A percentile compares a stretch with the other conserved stretches of the same genome.
Conservation (phyloP, 2,888 invertebrate genomes). For the Eupithecia inturbata region DNA sequence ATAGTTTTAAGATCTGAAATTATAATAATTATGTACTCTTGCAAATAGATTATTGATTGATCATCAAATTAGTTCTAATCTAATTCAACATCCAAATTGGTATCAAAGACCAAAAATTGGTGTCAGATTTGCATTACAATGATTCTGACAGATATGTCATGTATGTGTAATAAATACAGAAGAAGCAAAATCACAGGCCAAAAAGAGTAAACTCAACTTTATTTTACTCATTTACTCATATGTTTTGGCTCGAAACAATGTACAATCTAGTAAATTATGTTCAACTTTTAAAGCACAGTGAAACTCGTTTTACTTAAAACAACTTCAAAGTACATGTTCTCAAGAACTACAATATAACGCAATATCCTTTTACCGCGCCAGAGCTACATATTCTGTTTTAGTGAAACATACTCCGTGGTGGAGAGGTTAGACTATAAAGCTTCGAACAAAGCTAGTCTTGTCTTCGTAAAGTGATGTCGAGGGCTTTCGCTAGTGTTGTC, state of each 20-base stretch:
- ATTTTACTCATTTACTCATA: neutral
- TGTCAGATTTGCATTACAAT: neutral
- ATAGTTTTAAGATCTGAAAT: no score
- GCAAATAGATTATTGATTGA: neutral
- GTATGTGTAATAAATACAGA: no score
- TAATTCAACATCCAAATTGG: neutral
- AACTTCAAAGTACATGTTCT: slow-evolving; percentile 9
- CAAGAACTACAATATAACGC: neutral
- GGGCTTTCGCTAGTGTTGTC: neutral
- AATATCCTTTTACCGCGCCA: slow-evolving; percentile 1
- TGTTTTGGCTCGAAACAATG: slow-evolving; percentile 1
- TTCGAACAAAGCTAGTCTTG: slow-evolving; percentile 32
- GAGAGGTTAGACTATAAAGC: slow-evolving; percentile 25
- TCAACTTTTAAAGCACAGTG: neutral
- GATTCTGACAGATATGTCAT: neutral
- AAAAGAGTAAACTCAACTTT: neutral
- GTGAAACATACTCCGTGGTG: slow-evolving; percentile 13
- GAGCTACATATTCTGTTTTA: slow-evolving; percentile 3
- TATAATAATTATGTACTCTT: neutral
- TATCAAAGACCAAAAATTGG: neutral
- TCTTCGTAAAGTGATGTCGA: slow-evolving; percentile 22
- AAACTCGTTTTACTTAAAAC: slow-evolving; percentile 6
- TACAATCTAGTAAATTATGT: slow-evolving; percentile 8
- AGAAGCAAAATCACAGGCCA: neutral
- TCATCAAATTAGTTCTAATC: neutral